Evolutionary conservation across 2,113 vertebrate species (phyloP), one percentile per base, ranked within the genome.

Genomic region (Thalassoma bifasciatum): DNA sequence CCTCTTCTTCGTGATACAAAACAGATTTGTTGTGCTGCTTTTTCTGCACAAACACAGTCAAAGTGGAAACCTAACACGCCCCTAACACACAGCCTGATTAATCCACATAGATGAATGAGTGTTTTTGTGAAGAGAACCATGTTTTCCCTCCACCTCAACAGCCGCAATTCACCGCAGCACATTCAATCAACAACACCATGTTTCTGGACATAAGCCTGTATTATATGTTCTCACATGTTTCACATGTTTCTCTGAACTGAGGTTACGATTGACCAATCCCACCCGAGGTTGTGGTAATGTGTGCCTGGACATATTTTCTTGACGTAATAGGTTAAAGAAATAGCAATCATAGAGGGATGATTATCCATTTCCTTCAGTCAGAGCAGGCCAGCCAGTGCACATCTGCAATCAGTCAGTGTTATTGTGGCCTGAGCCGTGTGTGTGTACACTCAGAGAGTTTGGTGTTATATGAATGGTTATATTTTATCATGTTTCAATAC

Each of bases 381-480:
- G 56, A 8, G 10, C 10, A 3, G 56, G 50, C 58, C 51, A 40
- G 22, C 44, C 58, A 50, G 61, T 1, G 2, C 58, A 75, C 72
- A 70, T 77, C 70, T 70, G 84, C 69, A 73, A 58, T 79, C 75
- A 83, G 70, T 66, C 50, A 24, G 50, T 72, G 64, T 83, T 81
- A 77, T 60, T 84, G 83, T 58, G 69, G 60, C 73, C 44, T 19
- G 53, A 58, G 67, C 17, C 72, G 65, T 82, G 66, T 74, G 65
- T 82, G 66, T 63, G 46, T 24, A 46, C 42, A 70, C 16, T 2
- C 14, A 17, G n/a, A n/a, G n/a, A 66, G 78, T 82, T 85, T 57
- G 50, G 72, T 51, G 56, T 66, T 60, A 34, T 66, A 70, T 72
- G 54, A 83, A 82, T 69, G 62, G 34, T 36, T 67, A 24, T 58